Evolutionary conservation across 2,797 vertebrate genomes (phyloP).

Genomic region (Rousettus madagascariensis): DNA sequence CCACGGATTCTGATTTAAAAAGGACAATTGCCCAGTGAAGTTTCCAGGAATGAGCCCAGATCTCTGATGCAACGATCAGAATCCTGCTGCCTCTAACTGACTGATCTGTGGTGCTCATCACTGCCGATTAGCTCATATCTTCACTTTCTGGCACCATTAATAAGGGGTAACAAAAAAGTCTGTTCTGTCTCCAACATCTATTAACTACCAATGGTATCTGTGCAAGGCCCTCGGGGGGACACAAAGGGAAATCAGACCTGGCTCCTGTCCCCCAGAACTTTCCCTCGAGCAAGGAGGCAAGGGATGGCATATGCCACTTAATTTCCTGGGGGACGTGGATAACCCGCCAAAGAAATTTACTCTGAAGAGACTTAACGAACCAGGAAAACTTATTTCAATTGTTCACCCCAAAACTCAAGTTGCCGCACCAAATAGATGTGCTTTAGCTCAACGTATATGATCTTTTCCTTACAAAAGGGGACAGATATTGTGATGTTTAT

Average conservation of each 20-base stretch:
- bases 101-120: not conserved
- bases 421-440: not conserved
- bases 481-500: not conserved
- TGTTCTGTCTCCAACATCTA: not conserved
- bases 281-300: not conserved
- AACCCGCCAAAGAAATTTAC: not conserved
- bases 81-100: not conserved
- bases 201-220: not conserved
- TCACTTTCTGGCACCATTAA: not conserved
- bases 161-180: not conserved
- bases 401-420: not conserved
- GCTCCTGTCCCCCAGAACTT: not conserved
- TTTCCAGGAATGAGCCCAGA: slow-evolving; percentile 67
- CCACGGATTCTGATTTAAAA: slow-evolving; percentile 66
- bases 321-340: not conserved
- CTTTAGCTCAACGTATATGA: not conserved
- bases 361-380: not conserved
- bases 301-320: no score
- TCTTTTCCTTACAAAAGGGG: not conserved
- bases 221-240: not conserved
- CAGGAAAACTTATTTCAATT: not conserved
- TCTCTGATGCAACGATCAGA: not conserved
- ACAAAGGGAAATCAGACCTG: not conserved
- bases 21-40: slow-evolving; percentile 66
- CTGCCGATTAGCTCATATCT: not conserved